phyloP scores from a whole-genome alignment of 2,797 vertebrate species.

The Bradypodion pumilum region DNA sequence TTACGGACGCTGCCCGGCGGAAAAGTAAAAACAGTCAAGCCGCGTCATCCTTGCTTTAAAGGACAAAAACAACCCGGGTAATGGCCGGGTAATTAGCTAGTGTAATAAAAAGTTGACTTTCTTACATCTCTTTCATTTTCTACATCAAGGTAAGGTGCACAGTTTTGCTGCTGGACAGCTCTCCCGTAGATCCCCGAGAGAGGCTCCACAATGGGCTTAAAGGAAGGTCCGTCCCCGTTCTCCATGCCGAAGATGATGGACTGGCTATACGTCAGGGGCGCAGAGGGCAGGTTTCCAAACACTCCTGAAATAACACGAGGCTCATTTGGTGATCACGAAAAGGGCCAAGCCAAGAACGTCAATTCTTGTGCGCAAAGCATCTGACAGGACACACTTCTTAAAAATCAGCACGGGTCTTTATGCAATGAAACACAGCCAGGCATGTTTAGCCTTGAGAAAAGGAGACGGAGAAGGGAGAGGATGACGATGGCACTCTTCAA shows the following conservation, averaged over 20 bases:
- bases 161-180: slow-evolving; percentile 64
- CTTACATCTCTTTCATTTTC: slow-evolving; percentile 78
- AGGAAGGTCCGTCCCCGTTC: slow-evolving; percentile 64
- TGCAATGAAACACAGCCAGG: neutral
- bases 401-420: too few relatives aligned
- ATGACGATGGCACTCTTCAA: too few relatives aligned
- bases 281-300: slow-evolving; percentile 75
- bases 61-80: too few relatives aligned
- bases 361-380: neutral
- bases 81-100: too few relatives aligned
- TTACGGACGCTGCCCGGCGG: too few relatives aligned
- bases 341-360: rapidly evolving
- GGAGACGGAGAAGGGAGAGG: too few relatives aligned
- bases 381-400: neutral
- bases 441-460: too few relatives aligned
- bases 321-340: neutral
- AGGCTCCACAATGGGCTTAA: slow-evolving; percentile 65
- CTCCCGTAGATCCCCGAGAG: slow-evolving; percentile 72
- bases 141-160: slow-evolving; percentile 51
- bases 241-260: slow-evolving; percentile 65
- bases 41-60: too few relatives aligned
- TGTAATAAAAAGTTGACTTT: too few relatives aligned
- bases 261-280: slow-evolving; percentile 56
- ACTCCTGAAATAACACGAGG: slow-evolving; percentile 78
- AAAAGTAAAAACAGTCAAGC: too few relatives aligned